Evolutionary conservation across 92 coral and sea anemone species (phyloP), one percentile per base, ranked within the genome.

Genomic region (Siderastrea siderea): DNA sequence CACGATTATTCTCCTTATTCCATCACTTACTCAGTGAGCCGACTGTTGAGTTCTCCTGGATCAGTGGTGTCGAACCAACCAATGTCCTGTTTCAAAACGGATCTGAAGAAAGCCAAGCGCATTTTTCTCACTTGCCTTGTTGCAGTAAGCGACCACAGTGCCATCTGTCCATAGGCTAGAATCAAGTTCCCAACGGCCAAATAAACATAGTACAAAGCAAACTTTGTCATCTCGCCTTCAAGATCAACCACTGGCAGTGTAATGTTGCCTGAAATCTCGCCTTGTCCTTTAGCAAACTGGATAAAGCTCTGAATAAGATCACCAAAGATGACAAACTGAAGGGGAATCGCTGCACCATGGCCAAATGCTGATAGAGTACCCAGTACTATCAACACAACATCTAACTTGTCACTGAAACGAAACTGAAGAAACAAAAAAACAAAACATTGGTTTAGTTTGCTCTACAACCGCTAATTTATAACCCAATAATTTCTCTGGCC

Each of bases 11-110:
- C 38, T 26, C 38, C 38, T 26, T 26, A 26, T 26, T 26, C 38
- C 38, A 26, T 26, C 79, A 87, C 99, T 87, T 89, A 97, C 99
- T 91, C 98, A n/a, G 99, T 92, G 68, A 97, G 90, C 5, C 99
- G 94, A 72, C 77, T 95, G 94, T 97, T 97, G 46, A 97, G 89
- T 67, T 97, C 96, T 76, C 99, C 98, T 43, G 92, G 89, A 67
- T 95, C 98, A 81, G 91, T 96, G 1, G 93, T 90, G 69, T 97
- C 99, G 94, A 97, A 97, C 99, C 99, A 97, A 54, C 96, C 99
- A 80, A 97, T 94, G 77, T 97, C 96, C 90, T 97, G 99, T 19
- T 92, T 89, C 81, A 97, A 92, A 12, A 97, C 93, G 44, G 99
- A 88, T 69, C 78, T 89, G 75, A 97, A 97, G 89, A 93, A 95